Percentiles rank a stretch among this genome's conserved stretches.
These are phyloP conservation scores for Selenia dentaria DNA, from an alignment of 2,888 invertebrate genomes.

Conservation along the genomic window DNA sequence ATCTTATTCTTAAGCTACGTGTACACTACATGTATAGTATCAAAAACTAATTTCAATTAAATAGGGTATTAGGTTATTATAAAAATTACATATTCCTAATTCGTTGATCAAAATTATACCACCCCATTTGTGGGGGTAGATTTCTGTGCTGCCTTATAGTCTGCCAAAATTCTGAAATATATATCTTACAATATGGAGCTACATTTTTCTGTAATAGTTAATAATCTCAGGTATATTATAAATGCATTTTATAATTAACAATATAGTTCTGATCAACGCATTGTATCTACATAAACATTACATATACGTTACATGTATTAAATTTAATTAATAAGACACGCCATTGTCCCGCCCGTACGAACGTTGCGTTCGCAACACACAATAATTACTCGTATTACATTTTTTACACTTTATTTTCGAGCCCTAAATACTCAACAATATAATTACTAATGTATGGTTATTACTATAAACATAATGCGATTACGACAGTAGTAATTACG, in stretches of 20 bases:
- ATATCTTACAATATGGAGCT: too few relatives aligned
- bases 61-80: not conserved
- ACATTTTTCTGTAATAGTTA: too few relatives aligned
- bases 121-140: too few relatives aligned
- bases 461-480: conserved; percentile 12
- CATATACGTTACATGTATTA: conserved; percentile 33
- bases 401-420: conserved; percentile 24
- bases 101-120: conserved; percentile 23
- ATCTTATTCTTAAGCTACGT: conserved; percentile 24
- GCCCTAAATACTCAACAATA: conserved; percentile 19
- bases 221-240: conserved; percentile 3
- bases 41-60: conserved; percentile 37
- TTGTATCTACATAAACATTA: conserved; percentile 13
- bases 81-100: not conserved
- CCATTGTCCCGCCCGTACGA: conserved; percentile 48
- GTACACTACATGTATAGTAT: conserved; percentile 35
- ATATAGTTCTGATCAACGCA: conserved; percentile 25
- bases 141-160: not conserved
- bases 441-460: too few relatives aligned
- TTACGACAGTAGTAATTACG: not conserved
- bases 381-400: conserved; percentile 5
- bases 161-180: not conserved
- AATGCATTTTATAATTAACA: conserved; percentile 5
- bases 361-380: conserved; percentile 25
- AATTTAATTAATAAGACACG: conserved; percentile 58